Conservation (phyloP, 2,797 vertebrate species). For the Gymnocypris eckloni region DNA sequence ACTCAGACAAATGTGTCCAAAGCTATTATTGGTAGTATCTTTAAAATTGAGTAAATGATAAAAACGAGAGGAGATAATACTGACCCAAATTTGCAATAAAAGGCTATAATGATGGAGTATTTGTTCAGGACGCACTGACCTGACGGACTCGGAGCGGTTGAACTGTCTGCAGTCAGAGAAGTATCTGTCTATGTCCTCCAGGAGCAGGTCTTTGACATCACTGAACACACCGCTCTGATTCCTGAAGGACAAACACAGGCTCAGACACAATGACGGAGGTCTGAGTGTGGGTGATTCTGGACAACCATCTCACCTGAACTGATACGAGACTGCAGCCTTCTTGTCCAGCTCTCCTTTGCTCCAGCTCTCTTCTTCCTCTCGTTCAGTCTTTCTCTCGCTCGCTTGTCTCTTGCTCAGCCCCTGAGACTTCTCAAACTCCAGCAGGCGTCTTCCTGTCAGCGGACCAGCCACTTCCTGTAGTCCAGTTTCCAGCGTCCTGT, state of each 20-base stretch:
- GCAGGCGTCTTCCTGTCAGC: conserved; percentile 76
- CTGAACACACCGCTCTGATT: conserved; percentile 82
- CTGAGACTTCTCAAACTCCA: conserved; percentile 74
- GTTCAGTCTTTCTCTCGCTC: conserved; percentile 54
- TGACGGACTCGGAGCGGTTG: conserved; percentile 90
- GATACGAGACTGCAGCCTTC: conserved; percentile 62
- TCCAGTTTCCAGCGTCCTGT: conserved; percentile 72
- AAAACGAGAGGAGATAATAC: no score
- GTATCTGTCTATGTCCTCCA: conserved; percentile 87
- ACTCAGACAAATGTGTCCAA: no score
- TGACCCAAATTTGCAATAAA: no score
- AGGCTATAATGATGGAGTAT: neutral
- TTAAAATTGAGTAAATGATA: no score
- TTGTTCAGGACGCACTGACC: conserved; percentile 69
- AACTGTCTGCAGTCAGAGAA: conserved; percentile 90
- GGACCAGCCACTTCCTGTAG: conserved; percentile 68
- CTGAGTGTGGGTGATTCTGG: no score
- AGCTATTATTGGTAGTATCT: no score
- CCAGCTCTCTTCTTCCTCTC: conserved; percentile 58
- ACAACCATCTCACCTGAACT: conserved; percentile 72
- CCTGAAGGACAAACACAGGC: conserved; percentile 65
- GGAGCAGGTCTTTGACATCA: conserved; percentile 84
- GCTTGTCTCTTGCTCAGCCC: conserved; percentile 10
- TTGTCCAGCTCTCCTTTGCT: conserved; percentile 62
- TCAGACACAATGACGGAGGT: neutral